Base-by-base conservation (phyloP, 2,888 invertebrate species). In the Euplexia lucipara region DNA sequence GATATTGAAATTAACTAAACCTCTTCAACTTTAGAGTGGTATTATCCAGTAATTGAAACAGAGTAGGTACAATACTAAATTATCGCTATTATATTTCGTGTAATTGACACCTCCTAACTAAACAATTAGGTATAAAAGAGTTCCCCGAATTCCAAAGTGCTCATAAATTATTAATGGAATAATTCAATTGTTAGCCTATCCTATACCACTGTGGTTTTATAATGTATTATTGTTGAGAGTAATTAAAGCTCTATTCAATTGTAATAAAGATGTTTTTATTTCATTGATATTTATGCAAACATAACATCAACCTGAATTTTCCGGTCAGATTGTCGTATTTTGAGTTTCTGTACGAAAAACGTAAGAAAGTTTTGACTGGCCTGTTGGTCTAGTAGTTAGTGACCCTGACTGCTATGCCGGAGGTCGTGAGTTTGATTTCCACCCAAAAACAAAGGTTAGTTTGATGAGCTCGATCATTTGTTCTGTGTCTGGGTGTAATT, bases 131-230 rank as follows among this genome's bases (percentile, higher is more conserved):
- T n/a, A 37, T 37, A 37, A 39, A 10, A 12, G 35, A 37, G 18
- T 53, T 42, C 37, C 26, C 3, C 20, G 16, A 65, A 53, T 54
- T 39, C 30, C 56, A 16, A 35, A 68, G 68, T 32, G 41, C 49
- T 63, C 65, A 41, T 48, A 26, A 64, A 63, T 62, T 18, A 64
- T 56, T 48, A 67, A 63, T 61, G 34, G 26, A 62, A 62, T 39
- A 47, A 30, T 47, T 54, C 39, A 41, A 32, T 57, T 66, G 37
- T 39, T 45, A 52, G 52, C 18, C 30, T 20, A 22, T 20, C n/a
- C n/a, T n/a, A 42, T 30, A 12, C 18, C 32, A 20, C 18, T 2
- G n/a, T 1, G 26, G 8, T 37, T 58, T 6, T 8, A 54, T 58
- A n/a, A 32, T 56, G 30, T 20, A 12, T 0, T 59, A 12, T 26